Evolutionary conservation across 1,140 invertebrate genomes (phyloP), one percentile per base, ranked within the genome.

Genomic region (Lineus longissimus): DNA sequence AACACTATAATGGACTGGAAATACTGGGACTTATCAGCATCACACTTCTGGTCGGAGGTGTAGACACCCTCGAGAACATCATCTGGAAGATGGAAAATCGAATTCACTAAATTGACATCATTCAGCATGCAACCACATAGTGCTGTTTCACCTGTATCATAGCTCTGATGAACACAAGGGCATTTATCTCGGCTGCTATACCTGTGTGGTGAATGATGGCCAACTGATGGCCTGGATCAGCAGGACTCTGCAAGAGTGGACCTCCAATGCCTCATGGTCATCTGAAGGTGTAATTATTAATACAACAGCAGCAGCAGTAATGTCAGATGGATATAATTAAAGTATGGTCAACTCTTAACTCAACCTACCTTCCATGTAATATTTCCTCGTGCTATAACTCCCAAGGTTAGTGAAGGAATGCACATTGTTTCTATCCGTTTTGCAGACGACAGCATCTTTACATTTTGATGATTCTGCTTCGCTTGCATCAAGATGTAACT

Each of bases 21-120:
- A 25, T 69, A 70, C 30, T 66, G 65, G 43, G 59, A 56, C 0
- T 45, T 55, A 4, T 61, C 47, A 17, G 65, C 68, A 2, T 64
- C 65, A 70, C 75, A 76, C 22, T 64, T 62, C 41, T 69, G 61
- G 30, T 55, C 22, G 0, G 72, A 73, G n/a, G 59, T 69, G 33
- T 71, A 73, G 40, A 47, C 63, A 4, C 65, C 70, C 51, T 76
- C 70, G 61, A 76, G 36, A 15, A 68, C 62, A 29, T 71, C 71
- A 72, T 76, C 75, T 76, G 33, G 67, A 2, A 63, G 62, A 61
- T 11, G 29, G 55, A 54, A 30, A 43, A 51, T 27, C 31, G 30
- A 43, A 2, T 15, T 51, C 13, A n/a, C 2, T 17, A 22, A 27
- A 27, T 23, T 6, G 29, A 19, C 19, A 65, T 62, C 11, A n/a